These are phyloP conservation scores for Abrostola tripartita DNA, from an alignment of 2,888 invertebrate species.

Conservation along the genomic window DNA sequence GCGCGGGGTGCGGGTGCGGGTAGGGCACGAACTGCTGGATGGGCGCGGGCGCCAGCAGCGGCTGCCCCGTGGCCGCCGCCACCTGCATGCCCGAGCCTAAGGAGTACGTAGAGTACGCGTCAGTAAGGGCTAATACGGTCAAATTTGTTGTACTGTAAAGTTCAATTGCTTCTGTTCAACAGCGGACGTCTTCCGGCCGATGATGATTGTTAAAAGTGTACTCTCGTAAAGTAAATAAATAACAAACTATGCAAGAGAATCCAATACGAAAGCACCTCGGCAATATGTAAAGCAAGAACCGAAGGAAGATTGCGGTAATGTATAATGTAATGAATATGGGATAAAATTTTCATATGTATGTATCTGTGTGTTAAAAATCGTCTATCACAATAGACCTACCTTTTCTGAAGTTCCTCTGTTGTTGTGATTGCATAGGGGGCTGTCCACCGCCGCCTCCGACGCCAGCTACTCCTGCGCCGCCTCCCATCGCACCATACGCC, in stretches of 20 bases:
- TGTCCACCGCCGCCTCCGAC: conserved; percentile 79
- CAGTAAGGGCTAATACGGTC: conserved; percentile 13
- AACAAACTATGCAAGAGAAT: no score
- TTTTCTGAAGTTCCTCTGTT: conserved; percentile 80
- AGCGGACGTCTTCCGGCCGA: no score
- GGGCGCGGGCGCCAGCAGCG: conserved; percentile 93
- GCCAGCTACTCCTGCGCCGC: conserved; percentile 76
- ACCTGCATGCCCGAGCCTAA: conserved; percentile 92
- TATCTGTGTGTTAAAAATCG: no score
- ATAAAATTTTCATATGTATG: background rate
- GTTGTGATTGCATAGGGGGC: conserved; percentile 80
- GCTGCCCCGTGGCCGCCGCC: conserved; percentile 94
- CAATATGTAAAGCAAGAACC: no score
- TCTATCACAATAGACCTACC: conserved; percentile 56
- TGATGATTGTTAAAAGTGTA: no score
- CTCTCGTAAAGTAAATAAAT: no score
- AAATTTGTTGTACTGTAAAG: no score
- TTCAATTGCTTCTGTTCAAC: no score
- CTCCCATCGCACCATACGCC: conserved; percentile 80
- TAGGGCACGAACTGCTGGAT: conserved; percentile 91
- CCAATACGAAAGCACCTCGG: no score
- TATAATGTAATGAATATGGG: background rate
- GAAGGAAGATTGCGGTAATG: no score
- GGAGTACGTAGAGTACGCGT: conserved; percentile 66
- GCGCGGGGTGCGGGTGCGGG: conserved; percentile 88